Conservation (phyloP, 2,113 vertebrate species). For the Corvus moneduloides region DNA sequence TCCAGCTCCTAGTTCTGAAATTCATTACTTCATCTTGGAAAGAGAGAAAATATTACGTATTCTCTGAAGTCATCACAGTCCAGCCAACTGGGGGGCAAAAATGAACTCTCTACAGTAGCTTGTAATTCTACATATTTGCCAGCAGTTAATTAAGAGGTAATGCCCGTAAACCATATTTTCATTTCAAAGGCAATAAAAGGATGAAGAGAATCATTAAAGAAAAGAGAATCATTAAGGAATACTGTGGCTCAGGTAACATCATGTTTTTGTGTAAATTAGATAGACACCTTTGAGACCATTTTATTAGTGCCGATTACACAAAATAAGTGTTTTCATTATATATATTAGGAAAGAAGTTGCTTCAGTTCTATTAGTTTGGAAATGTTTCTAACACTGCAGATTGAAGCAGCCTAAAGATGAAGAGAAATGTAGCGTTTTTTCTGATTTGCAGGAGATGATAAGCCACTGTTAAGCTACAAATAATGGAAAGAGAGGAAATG, state of each 20-base stretch:
- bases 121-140: background rate
- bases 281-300: background rate
- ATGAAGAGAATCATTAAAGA: background rate
- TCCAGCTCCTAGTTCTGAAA: background rate
- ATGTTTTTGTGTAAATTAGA: background rate
- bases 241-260: background rate
- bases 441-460: background rate
- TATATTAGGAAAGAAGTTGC: background rate
- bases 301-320: background rate
- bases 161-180: background rate
- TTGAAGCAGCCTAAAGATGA: background rate
- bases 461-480: background rate
- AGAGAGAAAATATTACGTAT: background rate
- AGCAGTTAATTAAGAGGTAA: constrained; percentile 6
- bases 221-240: background rate
- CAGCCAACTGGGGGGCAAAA: background rate
- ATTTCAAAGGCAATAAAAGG: background rate
- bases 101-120: background rate
- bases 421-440: background rate
- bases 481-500: background rate
- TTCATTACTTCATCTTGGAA: background rate
- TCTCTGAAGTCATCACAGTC: background rate
- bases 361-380: background rate
- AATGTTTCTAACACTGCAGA: background rate
- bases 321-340: background rate